A percentile compares a stretch with the other conserved stretches of the same genome.
Conservation (phyloP, 2,797 vertebrate species). For the Sebastes flavidus region DNA sequence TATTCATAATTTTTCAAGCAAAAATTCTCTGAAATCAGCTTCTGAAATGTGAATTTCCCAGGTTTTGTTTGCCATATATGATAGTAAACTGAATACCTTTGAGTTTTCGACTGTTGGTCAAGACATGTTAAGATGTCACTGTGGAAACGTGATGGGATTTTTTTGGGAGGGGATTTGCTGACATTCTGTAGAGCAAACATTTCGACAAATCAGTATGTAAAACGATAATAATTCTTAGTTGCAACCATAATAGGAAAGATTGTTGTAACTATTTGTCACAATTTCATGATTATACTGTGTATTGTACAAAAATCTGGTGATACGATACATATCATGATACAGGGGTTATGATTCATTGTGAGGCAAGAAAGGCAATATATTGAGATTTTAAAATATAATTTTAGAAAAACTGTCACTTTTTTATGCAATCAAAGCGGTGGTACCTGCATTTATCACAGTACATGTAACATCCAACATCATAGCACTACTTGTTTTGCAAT, state of each 20-base stretch:
- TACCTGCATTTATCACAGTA: no score
- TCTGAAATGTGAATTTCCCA: not conserved
- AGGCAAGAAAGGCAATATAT: no score
- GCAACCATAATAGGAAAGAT: not conserved
- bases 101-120: not conserved
- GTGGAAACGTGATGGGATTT: rapidly evolving
- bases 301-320: not conserved
- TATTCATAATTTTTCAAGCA: not conserved
- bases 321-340: no score
- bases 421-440: rapidly evolving
- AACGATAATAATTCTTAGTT: not conserved
- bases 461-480: no score
- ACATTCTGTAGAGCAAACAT: not conserved
- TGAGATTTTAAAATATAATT: no score
- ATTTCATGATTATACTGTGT: not conserved
- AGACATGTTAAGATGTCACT: not conserved
- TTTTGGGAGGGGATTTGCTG: not conserved
- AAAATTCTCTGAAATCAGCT: not conserved
- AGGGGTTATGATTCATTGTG: no score
- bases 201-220: not conserved
- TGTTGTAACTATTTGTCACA: not conserved
- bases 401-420: no score
- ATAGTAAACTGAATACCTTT: not conserved
- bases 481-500: no score
- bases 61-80: not conserved